Conservation (phyloP, 2,113 vertebrate species). For the Antechinus stuartii region DNA sequence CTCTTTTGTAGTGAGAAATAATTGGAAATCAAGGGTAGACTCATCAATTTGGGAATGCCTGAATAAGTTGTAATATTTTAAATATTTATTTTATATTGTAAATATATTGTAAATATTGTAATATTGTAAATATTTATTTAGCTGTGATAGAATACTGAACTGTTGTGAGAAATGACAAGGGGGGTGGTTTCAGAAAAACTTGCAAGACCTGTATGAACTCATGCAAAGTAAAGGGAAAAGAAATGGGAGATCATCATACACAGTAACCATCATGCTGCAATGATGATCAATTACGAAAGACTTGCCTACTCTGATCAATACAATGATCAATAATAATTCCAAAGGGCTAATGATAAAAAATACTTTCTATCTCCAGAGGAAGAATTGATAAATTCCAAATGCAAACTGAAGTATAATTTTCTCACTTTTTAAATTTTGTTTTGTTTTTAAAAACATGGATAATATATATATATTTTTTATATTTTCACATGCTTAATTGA, state of each 20-base stretch:
- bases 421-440: not conserved
- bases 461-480: not conserved
- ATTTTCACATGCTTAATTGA: not conserved
- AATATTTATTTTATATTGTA: too few species aligned
- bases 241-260: not conserved
- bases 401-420: not conserved
- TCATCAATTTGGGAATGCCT: not conserved
- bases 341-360: not conserved
- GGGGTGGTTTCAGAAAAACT: not conserved
- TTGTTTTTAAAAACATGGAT: not conserved
- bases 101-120: too few species aligned
- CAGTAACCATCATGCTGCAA: not conserved
- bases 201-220: not conserved
- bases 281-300: not conserved
- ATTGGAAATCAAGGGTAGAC: not conserved
- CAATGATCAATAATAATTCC: not conserved
- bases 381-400: not conserved
- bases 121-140: too few species aligned
- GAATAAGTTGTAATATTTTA: not conserved
- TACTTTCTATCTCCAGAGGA: not conserved
- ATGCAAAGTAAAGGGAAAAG: not conserved
- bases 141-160: not conserved
- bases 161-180: not conserved
- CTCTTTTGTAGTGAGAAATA: not conserved
- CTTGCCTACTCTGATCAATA: not conserved